Conservation (phyloP, 2,888 invertebrate genomes). For the Eupithecia centaureata region DNA sequence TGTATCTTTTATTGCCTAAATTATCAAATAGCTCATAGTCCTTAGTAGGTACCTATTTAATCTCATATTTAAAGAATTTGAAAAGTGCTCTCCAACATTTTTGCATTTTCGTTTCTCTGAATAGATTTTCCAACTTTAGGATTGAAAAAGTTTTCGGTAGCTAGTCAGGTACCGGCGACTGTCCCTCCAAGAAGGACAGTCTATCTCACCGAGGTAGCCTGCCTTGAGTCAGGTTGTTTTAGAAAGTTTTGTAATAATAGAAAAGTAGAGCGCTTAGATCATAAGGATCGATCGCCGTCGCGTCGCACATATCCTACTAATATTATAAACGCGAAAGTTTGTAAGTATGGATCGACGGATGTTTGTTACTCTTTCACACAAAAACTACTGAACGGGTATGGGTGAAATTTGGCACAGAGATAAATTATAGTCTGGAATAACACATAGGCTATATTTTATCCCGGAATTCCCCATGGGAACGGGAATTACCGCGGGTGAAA, state of each 20-base stretch:
- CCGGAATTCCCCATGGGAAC: too few species aligned
- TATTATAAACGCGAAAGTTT: too few species aligned
- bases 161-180: background rate
- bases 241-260: constrained; percentile 3
- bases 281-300: background rate
- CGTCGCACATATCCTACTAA: too few species aligned
- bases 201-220: background rate
- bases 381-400: too few species aligned
- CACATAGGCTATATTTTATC: too few species aligned
- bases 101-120: constrained; percentile 32
- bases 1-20: background rate
- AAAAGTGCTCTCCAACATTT: constrained; percentile 13
- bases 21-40: background rate
- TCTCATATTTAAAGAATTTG: background rate
- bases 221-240: background rate
- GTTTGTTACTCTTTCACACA: too few species aligned
- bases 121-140: constrained; percentile 38
- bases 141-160: constrained; percentile 14
- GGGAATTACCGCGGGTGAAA: too few species aligned
- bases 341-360: too few species aligned
- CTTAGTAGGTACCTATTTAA: background rate
- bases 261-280: background rate
- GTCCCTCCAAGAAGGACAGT: too few species aligned
- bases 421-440: too few species aligned
- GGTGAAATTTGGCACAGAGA: too few species aligned